Percentiles rank a stretch among this genome's conserved stretches.
Conservation (phyloP, 2,113 vertebrate species). For the Pyrgilauda ruficollis region DNA sequence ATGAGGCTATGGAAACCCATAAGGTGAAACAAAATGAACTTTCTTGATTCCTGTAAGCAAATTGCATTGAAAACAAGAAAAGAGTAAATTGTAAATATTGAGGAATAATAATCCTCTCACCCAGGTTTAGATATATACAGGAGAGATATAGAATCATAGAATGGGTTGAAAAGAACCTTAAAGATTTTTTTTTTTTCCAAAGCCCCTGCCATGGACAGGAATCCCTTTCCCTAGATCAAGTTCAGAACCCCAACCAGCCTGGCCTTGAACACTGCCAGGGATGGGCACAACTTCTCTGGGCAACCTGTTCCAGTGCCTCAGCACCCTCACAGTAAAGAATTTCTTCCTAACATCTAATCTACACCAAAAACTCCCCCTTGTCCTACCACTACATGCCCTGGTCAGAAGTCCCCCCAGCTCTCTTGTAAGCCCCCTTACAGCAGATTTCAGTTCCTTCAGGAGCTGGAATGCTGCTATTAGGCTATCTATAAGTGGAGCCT, state of each 20-base stretch:
- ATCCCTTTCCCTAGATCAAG: not conserved
- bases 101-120: not conserved
- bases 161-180: not conserved
- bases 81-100: not conserved
- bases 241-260: not conserved
- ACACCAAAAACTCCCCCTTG: not conserved
- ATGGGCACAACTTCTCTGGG: not conserved
- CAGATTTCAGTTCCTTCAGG: not conserved
- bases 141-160: not conserved
- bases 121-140: not conserved
- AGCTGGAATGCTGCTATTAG: not conserved
- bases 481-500: not conserved
- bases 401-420: not conserved
- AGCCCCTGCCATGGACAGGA: fast-evolving
- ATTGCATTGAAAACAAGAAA: not conserved
- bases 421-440: not conserved
- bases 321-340: not conserved
- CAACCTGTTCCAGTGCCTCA: not conserved
- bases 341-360: not conserved
- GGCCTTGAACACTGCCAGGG: not conserved
- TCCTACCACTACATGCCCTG: not conserved
- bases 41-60: not conserved
- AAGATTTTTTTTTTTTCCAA: not conserved
- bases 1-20: not conserved
- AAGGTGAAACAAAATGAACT: not conserved